These are phyloP conservation scores for Brachyptera putata DNA, from an alignment of 2,888 invertebrate genomes.

Conservation along the genomic window DNA sequence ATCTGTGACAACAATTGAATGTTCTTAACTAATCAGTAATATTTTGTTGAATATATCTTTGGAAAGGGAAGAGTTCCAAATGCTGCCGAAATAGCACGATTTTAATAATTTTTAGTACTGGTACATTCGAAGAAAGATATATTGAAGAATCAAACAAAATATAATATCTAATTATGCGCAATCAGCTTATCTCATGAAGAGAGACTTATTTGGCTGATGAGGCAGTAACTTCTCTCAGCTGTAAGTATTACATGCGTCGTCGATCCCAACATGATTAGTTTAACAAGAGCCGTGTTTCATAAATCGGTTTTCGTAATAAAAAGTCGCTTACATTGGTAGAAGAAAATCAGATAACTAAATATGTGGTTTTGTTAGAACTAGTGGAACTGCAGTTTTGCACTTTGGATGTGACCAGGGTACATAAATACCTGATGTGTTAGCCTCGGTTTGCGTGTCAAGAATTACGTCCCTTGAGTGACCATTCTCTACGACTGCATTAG, in stretches of 20 bases:
- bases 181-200: neutral
- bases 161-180: no score
- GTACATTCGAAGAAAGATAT: neutral
- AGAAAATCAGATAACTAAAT: neutral
- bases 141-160: neutral
- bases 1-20: neutral
- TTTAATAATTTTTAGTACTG: neutral
- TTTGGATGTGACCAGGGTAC: neutral
- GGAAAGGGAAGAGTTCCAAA: neutral
- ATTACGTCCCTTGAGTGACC: no score
- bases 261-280: no score
- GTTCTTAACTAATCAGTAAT: slow-evolving; percentile 9
- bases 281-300: no score
- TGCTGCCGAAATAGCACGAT: no score
- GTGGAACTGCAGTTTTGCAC: slow-evolving; percentile 1
- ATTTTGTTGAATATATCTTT: slow-evolving; percentile 3
- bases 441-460: no score
- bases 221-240: slow-evolving; percentile 16
- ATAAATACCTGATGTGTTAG: no score
- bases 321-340: neutral
- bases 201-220: no score
- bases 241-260: no score
- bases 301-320: no score
- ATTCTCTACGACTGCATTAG: no score
- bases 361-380: neutral